Evolutionary conservation across 2,797 vertebrate genomes (phyloP).

Genomic region (Vespertilio murinus): DNA sequence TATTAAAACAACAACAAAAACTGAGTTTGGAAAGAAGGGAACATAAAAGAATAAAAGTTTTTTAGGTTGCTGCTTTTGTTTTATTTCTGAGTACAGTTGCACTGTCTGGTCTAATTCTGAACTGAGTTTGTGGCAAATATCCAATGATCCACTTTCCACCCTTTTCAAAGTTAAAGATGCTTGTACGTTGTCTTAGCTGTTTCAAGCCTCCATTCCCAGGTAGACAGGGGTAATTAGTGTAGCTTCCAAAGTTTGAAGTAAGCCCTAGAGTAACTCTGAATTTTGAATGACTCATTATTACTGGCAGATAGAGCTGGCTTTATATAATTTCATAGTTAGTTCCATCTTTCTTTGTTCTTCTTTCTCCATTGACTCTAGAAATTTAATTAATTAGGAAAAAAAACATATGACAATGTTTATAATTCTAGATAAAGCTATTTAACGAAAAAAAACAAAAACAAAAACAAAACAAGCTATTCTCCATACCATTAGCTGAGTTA

Average conservation of each 20-base stretch:
- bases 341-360: neutral
- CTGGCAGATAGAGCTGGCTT: neutral
- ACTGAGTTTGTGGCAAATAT: neutral
- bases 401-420: neutral
- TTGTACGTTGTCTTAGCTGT: neutral
- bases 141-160: neutral
- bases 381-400: neutral
- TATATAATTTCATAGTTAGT: neutral
- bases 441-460: neutral
- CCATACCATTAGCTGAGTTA: neutral
- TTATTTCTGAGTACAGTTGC: neutral
- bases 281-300: constrained; percentile 26
- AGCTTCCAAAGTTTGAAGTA: neutral
- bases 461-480: neutral
- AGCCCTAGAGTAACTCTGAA: neutral
- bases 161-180: neutral
- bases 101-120: neutral
- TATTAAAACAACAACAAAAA: neutral
- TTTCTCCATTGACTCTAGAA: neutral
- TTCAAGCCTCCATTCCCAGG: neutral
- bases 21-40: neutral
- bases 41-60: neutral
- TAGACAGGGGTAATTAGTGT: neutral
- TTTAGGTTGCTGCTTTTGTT: neutral
- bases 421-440: neutral